phyloP scores from a whole-genome alignment of 2,888 invertebrate species.

The Xylophagus ater region DNA sequence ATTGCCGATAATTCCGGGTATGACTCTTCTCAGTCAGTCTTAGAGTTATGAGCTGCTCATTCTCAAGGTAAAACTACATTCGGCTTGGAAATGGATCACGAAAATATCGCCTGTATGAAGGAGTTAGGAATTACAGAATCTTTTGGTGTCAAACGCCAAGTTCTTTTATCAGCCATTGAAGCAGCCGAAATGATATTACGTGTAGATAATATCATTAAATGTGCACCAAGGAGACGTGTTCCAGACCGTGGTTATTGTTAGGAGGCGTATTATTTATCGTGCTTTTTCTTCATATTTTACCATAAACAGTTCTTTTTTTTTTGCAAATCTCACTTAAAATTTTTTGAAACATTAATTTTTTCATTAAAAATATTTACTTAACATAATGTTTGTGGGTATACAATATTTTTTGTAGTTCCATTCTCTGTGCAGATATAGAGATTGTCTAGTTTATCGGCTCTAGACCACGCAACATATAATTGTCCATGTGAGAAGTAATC shows the following conservation, averaged over 20 bases:
- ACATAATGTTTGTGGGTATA: no score
- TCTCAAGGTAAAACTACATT: conserved; percentile 62
- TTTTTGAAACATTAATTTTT: no score
- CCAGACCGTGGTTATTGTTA: conserved; percentile 62
- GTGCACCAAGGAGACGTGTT: conserved; percentile 77
- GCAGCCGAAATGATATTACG: conserved; percentile 98
- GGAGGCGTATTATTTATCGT: no score
- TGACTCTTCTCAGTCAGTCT: conserved; percentile 89
- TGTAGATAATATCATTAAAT: conserved; percentile 92
- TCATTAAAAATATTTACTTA: no score
- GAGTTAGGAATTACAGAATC: conserved; percentile 91
- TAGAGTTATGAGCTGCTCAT: conserved; percentile 85
- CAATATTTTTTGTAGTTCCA: no score
- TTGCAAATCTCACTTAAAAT: no score
- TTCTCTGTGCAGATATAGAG: no score
- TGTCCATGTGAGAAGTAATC: no score
- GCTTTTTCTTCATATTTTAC: no score
- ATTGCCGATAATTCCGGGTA: conserved; percentile 99
- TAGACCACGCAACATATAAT: no score
- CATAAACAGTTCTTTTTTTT: no score
- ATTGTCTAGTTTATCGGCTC: no score
- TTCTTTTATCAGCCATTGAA: conserved; percentile 86
- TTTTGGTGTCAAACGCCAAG: conserved; percentile 92
- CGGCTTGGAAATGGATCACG: conserved; percentile 76
- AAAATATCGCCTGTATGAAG: conserved; percentile 82